Percentiles rank a stretch among this genome's conserved stretches.
Evolutionary conservation across 2,888 invertebrate species (phyloP).

Genomic region (Tenthredo livida): DNA sequence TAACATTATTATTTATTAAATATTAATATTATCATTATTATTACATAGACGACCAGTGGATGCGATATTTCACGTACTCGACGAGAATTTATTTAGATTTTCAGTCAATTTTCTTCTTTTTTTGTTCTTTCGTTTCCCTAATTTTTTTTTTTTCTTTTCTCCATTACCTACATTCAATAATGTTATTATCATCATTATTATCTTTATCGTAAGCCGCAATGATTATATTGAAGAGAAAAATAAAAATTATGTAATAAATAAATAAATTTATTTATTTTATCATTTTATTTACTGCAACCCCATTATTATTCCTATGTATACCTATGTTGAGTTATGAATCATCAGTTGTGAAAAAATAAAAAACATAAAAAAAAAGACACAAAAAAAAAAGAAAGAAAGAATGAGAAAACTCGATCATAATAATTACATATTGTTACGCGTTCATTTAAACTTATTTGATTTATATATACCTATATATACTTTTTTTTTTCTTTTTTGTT

Average conservation of each 20-base stretch:
- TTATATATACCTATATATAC: not conserved
- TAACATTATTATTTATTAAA: not conserved
- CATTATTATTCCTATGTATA: too few relatives aligned
- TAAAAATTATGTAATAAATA: too few relatives aligned
- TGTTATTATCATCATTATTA: not conserved
- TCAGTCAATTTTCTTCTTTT: not conserved
- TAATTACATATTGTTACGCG: not conserved
- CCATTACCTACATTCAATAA: not conserved
- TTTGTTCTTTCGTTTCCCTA: not conserved
- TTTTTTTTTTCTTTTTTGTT: not conserved
- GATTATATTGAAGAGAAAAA: not conserved
- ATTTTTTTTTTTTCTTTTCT: too few relatives aligned
- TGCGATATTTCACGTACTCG: not conserved
- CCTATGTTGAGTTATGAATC: too few relatives aligned
- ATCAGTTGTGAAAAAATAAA: not conserved
- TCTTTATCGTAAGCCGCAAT: not conserved
- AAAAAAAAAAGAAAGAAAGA: too few relatives aligned
- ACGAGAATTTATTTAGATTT: not conserved
- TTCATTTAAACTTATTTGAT: not conserved
- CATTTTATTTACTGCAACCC: too few relatives aligned
- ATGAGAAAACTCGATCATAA: not conserved
- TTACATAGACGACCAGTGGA: constrained; percentile 3
- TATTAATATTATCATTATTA: not conserved
- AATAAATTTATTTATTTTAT: too few relatives aligned
- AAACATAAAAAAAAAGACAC: too few relatives aligned